Evolutionary conservation across 1,140 invertebrate species (phyloP), one percentile per base, ranked within the genome.

Genomic region (Pteromalus puparum): DNA sequence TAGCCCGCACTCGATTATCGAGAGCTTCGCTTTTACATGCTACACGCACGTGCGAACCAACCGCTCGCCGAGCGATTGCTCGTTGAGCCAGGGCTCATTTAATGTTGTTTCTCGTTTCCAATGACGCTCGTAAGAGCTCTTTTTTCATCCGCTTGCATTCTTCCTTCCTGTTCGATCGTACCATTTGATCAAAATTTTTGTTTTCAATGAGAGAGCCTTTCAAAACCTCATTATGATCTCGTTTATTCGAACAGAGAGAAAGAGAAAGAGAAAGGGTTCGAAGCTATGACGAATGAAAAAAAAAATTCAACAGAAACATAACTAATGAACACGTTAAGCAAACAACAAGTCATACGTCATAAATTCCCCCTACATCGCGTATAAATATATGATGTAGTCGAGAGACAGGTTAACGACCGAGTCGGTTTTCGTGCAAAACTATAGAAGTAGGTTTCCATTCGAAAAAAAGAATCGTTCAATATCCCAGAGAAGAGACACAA

Each of bases 1-100:
- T 42, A 42, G 72, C 53, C 53, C 21, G 21, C 34, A 74, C 72
- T 74, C 34, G 72, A 74, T 74, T 42, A 42, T 74, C 21, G 72
- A 74, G 72, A 42, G 72, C 34, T 21, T 42, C 18, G 34, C 2
- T 21, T 61, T 61, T 42, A 42, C 28, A 74, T 21, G 34, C 72
- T 34, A 42, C 28, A 74, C 28, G 28, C 28, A 74, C 72, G 72
- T 74, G 72, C 72, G 53, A 61, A 74, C 26, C 68, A 13, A 28
- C 26, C 18, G 30, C 21, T n/a, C 53, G 18, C 1, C 18, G 53
- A 7, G 4, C 21, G 21, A 74, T 34, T 74, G 72, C 72, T n/a
- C 28, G 72, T 42, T 34, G 28, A 42, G 34, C 21, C 30, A 2
- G 34, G 72, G 18, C 72, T 46, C 34, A 74, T 24, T 74, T 21